Evolutionary conservation across 2,113 vertebrate species (phyloP).

Genomic region (Nyctibius bracteatus): DNA sequence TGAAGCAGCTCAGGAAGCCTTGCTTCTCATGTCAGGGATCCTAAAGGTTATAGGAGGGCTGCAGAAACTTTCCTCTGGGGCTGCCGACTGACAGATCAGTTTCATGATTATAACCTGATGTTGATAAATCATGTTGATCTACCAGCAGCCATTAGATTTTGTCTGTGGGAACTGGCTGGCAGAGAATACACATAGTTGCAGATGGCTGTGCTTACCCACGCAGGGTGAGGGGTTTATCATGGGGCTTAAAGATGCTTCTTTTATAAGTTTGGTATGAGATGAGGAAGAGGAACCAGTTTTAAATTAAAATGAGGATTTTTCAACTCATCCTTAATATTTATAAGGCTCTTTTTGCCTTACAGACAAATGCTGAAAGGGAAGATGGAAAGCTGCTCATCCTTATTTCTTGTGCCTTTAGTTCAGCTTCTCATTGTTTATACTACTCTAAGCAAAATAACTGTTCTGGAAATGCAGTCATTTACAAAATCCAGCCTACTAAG

Average conservation of each 20-base stretch:
- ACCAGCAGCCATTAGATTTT: neutral
- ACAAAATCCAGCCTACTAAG: neutral
- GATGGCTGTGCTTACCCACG: neutral
- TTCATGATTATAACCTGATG: neutral
- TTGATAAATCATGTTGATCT: constrained; percentile 30
- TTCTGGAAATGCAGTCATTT: constrained; percentile 41
- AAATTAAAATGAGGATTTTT: constrained; percentile 52
- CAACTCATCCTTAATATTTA: neutral
- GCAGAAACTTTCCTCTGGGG: constrained; percentile 28
- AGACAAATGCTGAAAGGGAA: constrained; percentile 8
- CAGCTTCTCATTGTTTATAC: constrained; percentile 21
- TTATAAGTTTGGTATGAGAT: neutral
- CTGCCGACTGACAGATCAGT: neutral
- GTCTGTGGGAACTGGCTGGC: constrained; percentile 6
- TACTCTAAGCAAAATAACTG: constrained; percentile 28
- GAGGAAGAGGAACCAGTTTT: neutral
- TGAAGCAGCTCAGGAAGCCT: neutral
- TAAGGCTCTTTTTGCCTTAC: constrained; percentile 10
- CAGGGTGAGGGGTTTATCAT: neutral
- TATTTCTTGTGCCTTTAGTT: constrained; percentile 30
- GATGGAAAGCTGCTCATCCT: constrained; percentile 1
- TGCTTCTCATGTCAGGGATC: constrained; percentile 8
- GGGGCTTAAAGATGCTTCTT: neutral
- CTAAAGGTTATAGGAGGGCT: neutral
- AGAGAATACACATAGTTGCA: neutral